These are phyloP conservation scores for Trissolcus basalis DNA, from an alignment of 1,140 invertebrate genomes.

Conservation along the genomic window DNA sequence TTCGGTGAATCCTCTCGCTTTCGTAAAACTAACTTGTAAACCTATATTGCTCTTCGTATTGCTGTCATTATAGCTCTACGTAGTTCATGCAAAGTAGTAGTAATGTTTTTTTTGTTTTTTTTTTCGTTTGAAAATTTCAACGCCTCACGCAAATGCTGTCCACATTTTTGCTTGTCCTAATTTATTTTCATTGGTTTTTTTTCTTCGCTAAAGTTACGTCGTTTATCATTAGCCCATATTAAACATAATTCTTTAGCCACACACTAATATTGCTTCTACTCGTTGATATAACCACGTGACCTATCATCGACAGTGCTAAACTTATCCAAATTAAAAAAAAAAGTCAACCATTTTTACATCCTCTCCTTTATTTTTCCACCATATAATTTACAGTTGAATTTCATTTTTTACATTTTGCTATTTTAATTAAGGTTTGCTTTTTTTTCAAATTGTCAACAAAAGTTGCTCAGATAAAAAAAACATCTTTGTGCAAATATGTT, in stretches of 20 bases:
- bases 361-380: too few relatives aligned
- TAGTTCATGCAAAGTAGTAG: conserved; percentile 66
- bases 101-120: neutral
- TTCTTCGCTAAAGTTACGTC: conserved; percentile 16
- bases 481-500: too few relatives aligned
- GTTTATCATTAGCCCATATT: conserved; percentile 29
- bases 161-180: neutral
- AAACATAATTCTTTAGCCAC: conserved; percentile 46
- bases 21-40: conserved; percentile 62
- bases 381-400: too few relatives aligned
- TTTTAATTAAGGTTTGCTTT: too few relatives aligned
- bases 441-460: too few relatives aligned
- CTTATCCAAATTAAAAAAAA: too few relatives aligned
- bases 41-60: conserved; percentile 75
- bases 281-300: conserved; percentile 43
- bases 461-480: too few relatives aligned
- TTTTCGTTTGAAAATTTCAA: neutral
- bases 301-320: conserved; percentile 18
- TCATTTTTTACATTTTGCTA: too few relatives aligned
- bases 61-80: conserved; percentile 71
- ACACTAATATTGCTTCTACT: conserved; percentile 60
- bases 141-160: neutral
- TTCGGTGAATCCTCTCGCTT: conserved; percentile 27
- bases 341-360: too few relatives aligned
- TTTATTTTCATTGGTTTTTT: neutral